Conservation (phyloP, 2,888 invertebrate species). For the Gymnosoma rotundatum region DNA sequence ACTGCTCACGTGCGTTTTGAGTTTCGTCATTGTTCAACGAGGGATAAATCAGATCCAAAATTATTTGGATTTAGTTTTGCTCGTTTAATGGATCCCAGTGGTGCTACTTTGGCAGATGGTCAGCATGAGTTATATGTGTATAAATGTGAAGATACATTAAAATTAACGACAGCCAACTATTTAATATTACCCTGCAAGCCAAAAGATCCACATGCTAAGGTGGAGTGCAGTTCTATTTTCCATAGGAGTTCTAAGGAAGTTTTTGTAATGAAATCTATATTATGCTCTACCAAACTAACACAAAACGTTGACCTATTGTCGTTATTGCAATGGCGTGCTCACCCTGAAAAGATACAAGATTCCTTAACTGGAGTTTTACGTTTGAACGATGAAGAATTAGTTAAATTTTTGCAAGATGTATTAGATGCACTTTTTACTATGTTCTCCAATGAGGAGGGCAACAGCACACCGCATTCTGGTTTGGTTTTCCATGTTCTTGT, state of each 20-base stretch:
- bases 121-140: constrained; percentile 95
- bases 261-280: constrained; percentile 90
- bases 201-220: constrained; percentile 84
- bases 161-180: constrained; percentile 85
- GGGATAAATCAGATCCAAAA: constrained; percentile 95
- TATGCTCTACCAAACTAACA: constrained; percentile 98
- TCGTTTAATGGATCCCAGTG: constrained; percentile 94
- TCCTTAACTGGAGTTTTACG: constrained; percentile 91
- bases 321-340: constrained; percentile 94
- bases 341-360: constrained; percentile 93
- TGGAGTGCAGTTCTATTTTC: constrained; percentile 84
- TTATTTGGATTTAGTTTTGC: constrained; percentile 95
- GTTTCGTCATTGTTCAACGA: constrained; percentile 95
- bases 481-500: constrained; percentile 96
- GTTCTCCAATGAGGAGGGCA: constrained; percentile 96
- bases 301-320: constrained; percentile 96
- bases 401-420: constrained; percentile 97
- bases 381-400: constrained; percentile 94
- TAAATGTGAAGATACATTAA: constrained; percentile 92
- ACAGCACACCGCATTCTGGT: constrained; percentile 93
- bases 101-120: constrained; percentile 94
- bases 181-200: constrained; percentile 86
- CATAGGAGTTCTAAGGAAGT: constrained; percentile 92
- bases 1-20: constrained; percentile 96
- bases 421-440: constrained; percentile 96